phyloP scores from a whole-genome alignment of 1,140 invertebrate species.

The Leptoteleia sp. region DNA sequence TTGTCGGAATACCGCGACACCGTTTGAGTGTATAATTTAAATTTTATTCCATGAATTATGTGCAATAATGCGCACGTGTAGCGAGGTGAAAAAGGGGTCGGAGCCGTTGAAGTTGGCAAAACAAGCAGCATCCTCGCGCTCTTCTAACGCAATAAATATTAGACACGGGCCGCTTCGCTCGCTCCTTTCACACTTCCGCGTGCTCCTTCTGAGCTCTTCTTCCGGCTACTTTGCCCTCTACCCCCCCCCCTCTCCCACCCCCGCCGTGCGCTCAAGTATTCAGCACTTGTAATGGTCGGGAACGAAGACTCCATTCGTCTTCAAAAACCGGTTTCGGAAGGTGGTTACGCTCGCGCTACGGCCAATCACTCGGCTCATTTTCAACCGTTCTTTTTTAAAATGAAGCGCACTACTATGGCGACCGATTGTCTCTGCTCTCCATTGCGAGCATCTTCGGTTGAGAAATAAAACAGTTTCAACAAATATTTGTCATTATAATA shows the following conservation, averaged over 20 bases:
- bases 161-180: slow-evolving; percentile 67
- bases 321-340: slow-evolving; percentile 43
- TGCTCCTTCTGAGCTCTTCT: slow-evolving; percentile 41
- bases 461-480: too few species aligned
- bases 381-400: slow-evolving; percentile 1
- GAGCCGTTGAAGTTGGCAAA: slow-evolving; percentile 39
- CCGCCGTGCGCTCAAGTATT: slow-evolving; percentile 48
- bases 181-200: slow-evolving; percentile 52
- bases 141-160: slow-evolving; percentile 74
- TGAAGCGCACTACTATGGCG: slow-evolving; percentile 16
- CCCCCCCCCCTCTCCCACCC: too few species aligned
- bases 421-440: background rate
- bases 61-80: slow-evolving; percentile 69
- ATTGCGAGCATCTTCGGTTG: too few species aligned
- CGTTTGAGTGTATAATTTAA: slow-evolving; percentile 76
- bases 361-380: slow-evolving; percentile 27
- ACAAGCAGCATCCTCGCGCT: slow-evolving; percentile 31
- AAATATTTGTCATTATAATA: too few species aligned
- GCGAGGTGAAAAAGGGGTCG: slow-evolving; percentile 33
- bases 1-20: slow-evolving; percentile 60
- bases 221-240: slow-evolving; percentile 42
- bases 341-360: slow-evolving; percentile 21
- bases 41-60: slow-evolving; percentile 77
- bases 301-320: slow-evolving; percentile 41
- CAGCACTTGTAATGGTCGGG: slow-evolving; percentile 42